Percentiles rank a stretch among this genome's conserved stretches.
Conservation (phyloP, 2,797 vertebrate species). For the Notolepis coatsorum region DNA sequence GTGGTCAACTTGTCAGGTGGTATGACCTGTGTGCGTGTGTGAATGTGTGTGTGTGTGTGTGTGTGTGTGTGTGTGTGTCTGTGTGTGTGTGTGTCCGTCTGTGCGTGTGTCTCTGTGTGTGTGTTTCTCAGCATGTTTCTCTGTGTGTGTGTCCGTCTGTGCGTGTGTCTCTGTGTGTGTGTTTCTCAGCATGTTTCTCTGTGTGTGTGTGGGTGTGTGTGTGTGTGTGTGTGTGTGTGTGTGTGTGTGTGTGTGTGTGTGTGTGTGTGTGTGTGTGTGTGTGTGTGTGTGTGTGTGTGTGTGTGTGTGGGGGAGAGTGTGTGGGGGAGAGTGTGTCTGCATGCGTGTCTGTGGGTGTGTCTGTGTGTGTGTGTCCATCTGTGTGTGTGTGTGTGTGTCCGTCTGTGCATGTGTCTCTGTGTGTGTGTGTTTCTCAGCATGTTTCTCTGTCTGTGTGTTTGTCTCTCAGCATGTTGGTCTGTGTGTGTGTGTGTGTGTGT, state of each 20-base stretch:
- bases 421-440: neutral
- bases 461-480: too few relatives aligned
- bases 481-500: too few relatives aligned
- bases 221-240: neutral
- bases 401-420: neutral
- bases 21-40: too few relatives aligned
- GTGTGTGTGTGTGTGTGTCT: too few relatives aligned
- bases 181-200: neutral
- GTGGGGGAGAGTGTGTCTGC: neutral
- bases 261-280: neutral
- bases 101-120: too few relatives aligned
- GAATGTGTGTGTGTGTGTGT: too few relatives aligned
- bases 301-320: neutral
- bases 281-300: neutral
- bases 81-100: too few relatives aligned
- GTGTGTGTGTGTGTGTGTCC: neutral
- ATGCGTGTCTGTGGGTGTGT: neutral
- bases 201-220: neutral
- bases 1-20: too few relatives aligned
- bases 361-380: neutral
- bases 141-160: too few relatives aligned
- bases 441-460: too few relatives aligned
- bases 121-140: too few relatives aligned
- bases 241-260: neutral
- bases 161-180: too few relatives aligned